phyloP scores from a whole-genome alignment of 2,888 invertebrate genomes.

The Salticus scenicus region DNA sequence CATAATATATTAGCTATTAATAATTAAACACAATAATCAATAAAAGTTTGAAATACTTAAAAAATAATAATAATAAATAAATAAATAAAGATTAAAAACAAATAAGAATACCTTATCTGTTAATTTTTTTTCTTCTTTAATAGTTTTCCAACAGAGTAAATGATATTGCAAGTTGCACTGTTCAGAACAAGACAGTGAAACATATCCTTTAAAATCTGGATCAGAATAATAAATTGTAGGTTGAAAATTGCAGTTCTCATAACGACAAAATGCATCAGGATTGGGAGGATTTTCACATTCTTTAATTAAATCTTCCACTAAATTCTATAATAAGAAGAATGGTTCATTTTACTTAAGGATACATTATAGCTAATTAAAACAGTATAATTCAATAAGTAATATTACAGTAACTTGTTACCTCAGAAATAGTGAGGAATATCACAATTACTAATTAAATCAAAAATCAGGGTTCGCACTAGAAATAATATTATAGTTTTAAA shows the following conservation, averaged over 20 bases:
- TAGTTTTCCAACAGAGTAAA: conserved; percentile 61
- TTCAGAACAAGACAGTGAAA: conserved; percentile 54
- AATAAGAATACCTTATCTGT: conserved; percentile 46
- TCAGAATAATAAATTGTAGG: conserved; percentile 64
- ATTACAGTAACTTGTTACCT: too few relatives aligned
- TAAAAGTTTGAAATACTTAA: too few relatives aligned
- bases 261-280: conserved; percentile 69
- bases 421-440: too few relatives aligned
- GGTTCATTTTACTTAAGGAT: too few relatives aligned
- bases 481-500: too few relatives aligned
- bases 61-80: too few relatives aligned
- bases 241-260: conserved; percentile 15
- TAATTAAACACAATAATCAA: too few relatives aligned
- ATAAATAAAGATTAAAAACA: not conserved
- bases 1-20: too few relatives aligned
- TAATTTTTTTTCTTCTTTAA: conserved; percentile 28
- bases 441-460: too few relatives aligned
- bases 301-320: conserved; percentile 42
- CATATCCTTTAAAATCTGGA: conserved; percentile 68
- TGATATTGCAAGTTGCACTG: conserved; percentile 67
- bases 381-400: too few relatives aligned
- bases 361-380: too few relatives aligned
- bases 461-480: too few relatives aligned
- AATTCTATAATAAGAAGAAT: conserved; percentile 46
- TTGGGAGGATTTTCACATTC: conserved; percentile 66